Conservation (phyloP, 2,888 invertebrate genomes). For the Molanna angustata region DNA sequence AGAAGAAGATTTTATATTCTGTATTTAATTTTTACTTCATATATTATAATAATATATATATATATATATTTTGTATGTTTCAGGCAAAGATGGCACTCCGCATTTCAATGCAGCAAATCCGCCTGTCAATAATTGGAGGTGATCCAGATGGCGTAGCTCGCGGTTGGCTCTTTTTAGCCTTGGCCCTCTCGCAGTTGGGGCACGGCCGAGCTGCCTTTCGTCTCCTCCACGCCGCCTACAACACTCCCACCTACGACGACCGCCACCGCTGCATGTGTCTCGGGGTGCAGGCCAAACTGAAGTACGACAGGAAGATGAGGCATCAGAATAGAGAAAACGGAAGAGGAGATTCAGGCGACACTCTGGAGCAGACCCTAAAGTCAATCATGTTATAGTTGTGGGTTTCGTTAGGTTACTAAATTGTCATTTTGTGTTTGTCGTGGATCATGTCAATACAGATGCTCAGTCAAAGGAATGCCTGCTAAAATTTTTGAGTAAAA, state of each 20-base stretch:
- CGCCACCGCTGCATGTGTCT: slow-evolving; percentile 77
- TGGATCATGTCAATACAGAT: no score
- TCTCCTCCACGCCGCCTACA: slow-evolving; percentile 54
- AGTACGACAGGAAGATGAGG: slow-evolving; percentile 47
- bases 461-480: no score
- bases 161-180: slow-evolving; percentile 81
- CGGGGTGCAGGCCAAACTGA: slow-evolving; percentile 83
- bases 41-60: no score
- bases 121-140: slow-evolving; percentile 74
- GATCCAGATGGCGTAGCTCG: slow-evolving; percentile 79
- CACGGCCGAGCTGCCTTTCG: slow-evolving; percentile 60
- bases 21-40: no score
- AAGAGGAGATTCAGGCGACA: neutral
- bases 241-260: slow-evolving; percentile 51
- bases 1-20: no score
- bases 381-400: neutral
- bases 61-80: no score
- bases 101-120: slow-evolving; percentile 82
- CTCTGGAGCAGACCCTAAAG: slow-evolving; percentile 4
- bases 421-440: no score
- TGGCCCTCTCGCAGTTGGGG: slow-evolving; percentile 84
- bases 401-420: no score
- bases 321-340: slow-evolving; percentile 8
- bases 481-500: no score
- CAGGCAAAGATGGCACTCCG: slow-evolving; percentile 86